These are phyloP conservation scores for Archilochus colubris DNA, from an alignment of 2,113 vertebrate species.

Conservation along the genomic window DNA sequence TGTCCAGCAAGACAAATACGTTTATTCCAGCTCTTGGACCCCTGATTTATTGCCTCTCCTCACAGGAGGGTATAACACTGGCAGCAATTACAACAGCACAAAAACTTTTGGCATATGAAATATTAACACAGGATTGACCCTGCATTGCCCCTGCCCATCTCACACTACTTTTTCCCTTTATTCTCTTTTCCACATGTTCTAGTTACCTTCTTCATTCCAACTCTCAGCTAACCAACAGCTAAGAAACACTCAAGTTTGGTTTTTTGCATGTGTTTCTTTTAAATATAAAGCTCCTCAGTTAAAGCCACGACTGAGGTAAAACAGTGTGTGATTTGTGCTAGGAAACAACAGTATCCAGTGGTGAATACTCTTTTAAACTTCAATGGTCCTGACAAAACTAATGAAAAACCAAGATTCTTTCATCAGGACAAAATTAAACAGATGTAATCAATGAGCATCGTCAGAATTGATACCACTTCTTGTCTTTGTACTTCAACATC, in stretches of 20 bases:
- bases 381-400: slow-evolving; percentile 80
- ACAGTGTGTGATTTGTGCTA: slow-evolving; percentile 92
- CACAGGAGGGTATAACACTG: slow-evolving; percentile 78
- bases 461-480: slow-evolving; percentile 99
- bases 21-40: slow-evolving; percentile 57
- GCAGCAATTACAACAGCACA: slow-evolving; percentile 79
- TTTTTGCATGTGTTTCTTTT: slow-evolving; percentile 65
- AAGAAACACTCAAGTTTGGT: slow-evolving; percentile 44
- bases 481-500: slow-evolving; percentile 99
- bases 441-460: slow-evolving; percentile 69
- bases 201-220: slow-evolving; percentile 46
- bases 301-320: slow-evolving; percentile 87
- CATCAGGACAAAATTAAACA: slow-evolving; percentile 78
- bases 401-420: slow-evolving; percentile 68
- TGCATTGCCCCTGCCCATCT: slow-evolving; percentile 68
- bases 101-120: slow-evolving; percentile 83
- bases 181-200: slow-evolving; percentile 34
- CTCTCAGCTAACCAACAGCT: slow-evolving; percentile 46
- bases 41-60: slow-evolving; percentile 72
- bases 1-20: slow-evolving; percentile 52
- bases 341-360: slow-evolving; percentile 80
- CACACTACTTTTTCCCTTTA: neutral
- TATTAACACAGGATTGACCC: slow-evolving; percentile 77
- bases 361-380: slow-evolving; percentile 71
- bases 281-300: slow-evolving; percentile 80